Percentiles rank a stretch among this genome's conserved stretches.
These are phyloP conservation scores for Creontiades dilutus DNA, from an alignment of 2,888 invertebrate genomes.

Conservation along the genomic window DNA sequence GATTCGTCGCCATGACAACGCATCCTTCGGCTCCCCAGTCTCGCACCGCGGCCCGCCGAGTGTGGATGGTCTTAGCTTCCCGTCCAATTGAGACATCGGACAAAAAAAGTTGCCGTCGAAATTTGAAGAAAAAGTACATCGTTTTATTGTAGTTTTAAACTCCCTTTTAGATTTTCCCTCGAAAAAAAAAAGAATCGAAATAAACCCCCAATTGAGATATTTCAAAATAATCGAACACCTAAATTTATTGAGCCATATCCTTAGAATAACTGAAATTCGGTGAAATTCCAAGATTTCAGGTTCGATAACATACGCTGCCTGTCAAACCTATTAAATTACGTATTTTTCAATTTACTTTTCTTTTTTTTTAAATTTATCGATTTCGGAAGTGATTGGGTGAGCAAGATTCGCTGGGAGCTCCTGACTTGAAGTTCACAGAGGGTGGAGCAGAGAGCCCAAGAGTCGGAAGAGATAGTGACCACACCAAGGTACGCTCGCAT, in stretches of 20 bases:
- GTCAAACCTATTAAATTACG: too few species aligned
- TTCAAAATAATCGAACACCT: too few species aligned
- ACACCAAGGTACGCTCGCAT: constrained; percentile 18
- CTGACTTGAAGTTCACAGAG: not conserved
- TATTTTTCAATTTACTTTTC: not conserved
- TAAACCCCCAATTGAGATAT: too few species aligned
- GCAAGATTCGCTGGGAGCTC: constrained; percentile 48
- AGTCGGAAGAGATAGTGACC: constrained; percentile 13
- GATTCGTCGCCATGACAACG: constrained; percentile 34
- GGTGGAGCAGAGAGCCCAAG: constrained; percentile 27
- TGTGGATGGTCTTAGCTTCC: constrained; percentile 15
- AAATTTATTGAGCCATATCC: too few species aligned
- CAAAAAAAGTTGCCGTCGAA: not conserved
- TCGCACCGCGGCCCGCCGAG: constrained; percentile 47
- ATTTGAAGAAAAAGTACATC: not conserved
- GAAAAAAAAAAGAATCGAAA: too few species aligned
- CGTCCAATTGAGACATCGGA: not conserved
- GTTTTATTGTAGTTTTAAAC: not conserved
- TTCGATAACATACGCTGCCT: too few species aligned
- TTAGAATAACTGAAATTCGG: too few species aligned
- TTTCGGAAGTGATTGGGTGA: constrained; percentile 14
- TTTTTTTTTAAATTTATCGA: not conserved
- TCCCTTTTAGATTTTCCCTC: too few species aligned
- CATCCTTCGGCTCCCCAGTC: constrained; percentile 39
- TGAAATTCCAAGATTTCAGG: too few species aligned